Base-by-base conservation (phyloP, 2,797 vertebrate genomes). In the Microctenopoma steveboyesi region DNA sequence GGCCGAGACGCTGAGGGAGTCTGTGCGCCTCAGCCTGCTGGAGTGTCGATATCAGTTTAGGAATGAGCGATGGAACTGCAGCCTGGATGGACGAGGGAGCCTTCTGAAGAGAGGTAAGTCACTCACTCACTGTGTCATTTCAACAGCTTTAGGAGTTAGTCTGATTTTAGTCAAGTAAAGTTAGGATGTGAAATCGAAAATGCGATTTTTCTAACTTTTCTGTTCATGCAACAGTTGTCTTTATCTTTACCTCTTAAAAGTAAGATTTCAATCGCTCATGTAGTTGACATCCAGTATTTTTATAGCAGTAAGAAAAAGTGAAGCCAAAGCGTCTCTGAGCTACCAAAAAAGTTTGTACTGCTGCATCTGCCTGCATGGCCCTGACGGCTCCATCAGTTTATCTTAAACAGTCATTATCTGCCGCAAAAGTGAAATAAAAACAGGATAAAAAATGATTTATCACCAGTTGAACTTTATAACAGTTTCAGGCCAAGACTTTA, bases 51-150 rank as follows among this genome's bases (percentile, higher is more conserved):
- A 96, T 76, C 98, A 99, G 84, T 97, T 99, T 79, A 94, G 95
- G 67, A 95, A 94, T 0, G 98, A 99, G 88, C 97, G 98, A 88
- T 99, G 98, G 98, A 99, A 99, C 90, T 99, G 98, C 92, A 98
- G 96, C 59, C 90, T 98, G 92, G 96, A 98, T 72, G 98, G 97
- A 22, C 91, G 97, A 11, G 95, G 93, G 0, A 96, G 96, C 69
- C 95, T 99, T 58, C 93, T 99, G 66, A 98, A 99, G 84, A 94
- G 96, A 96, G 97, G 98, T 98, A 1, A 63, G 76, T 1, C 9
- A 11, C 5, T 7, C 5, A 7, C 1, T 13, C 8, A 13, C 27
- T 1, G 28, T 1, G 5, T 22, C 9, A 9, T 45, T 49, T 47
- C 8, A 39, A 15, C 18, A 58, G n/a, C 16, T 61, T 52, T 11